Base-by-base conservation (phyloP, 2,888 invertebrate genomes). In the Linyphia triangularis region DNA sequence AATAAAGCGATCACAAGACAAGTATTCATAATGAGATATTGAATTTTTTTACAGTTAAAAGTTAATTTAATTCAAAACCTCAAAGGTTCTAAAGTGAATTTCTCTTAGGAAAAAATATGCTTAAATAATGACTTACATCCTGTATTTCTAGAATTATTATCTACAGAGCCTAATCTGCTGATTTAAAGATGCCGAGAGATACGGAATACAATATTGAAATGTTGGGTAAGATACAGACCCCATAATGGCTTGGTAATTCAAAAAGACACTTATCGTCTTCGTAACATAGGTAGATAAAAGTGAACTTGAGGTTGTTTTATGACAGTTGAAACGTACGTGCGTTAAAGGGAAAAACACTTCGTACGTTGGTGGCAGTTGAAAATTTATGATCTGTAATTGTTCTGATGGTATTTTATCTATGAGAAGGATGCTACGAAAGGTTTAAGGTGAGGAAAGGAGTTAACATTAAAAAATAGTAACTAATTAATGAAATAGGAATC, bases 261-360 rank as follows among this genome's bases (percentile, higher is more conserved):
- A 30, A 51, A 79, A 43, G 5, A 22, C 5, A 30, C 9, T 67
- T 67, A 67, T 79, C 78, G 24, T 28, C n/a, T 13, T 9, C 37
- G 28, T 72, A 19, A 51, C 13, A 16, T 63, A 2, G 24, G n/a
- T 67, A n/a, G 67, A 79, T 65, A 79, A 79, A 43, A n/a, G 22
- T 67, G 78, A 79, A 67, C 78, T 67, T 79, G 78, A 65, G 40
- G 51, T 37, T 63, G 37, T 43, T 65, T 79, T 79, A 79, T 79
- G 78, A n/a, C 43, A 19, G 43, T 40, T 67, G 40, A 19, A 79
- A 67, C 40, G 43, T 43, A 51, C 43, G 22, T 30, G 67, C 9
- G 28, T 22, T 65, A 10, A 30, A 51, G 78, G 67, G 51, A 51
- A 67, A n/a, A 16, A n/a, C 30, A 67, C 28, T 79, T 65, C 43